Percentiles rank a stretch among this genome's conserved stretches.
These are phyloP conservation scores for Macquaria australasica DNA, from an alignment of 2,113 vertebrate genomes.

Conservation along the genomic window DNA sequence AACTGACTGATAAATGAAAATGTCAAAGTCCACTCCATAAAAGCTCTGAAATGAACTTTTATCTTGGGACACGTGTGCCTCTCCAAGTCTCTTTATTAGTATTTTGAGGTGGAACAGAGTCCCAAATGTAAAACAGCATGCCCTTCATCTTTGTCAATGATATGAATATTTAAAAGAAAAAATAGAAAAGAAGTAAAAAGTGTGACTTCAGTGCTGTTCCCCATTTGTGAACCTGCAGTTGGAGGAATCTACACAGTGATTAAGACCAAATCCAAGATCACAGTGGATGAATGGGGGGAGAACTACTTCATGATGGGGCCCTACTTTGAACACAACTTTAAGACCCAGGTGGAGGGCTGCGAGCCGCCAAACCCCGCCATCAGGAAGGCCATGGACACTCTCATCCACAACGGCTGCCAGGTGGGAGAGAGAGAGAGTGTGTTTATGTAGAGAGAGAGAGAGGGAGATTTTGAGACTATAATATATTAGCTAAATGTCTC, in stretches of 20 bases:
- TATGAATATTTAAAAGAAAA: neutral
- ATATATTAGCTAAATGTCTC: neutral
- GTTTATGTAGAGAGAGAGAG: neutral
- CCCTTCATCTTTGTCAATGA: neutral
- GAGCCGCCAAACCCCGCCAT: conserved; percentile 86
- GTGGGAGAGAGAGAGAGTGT: conserved; percentile 71
- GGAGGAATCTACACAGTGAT: conserved; percentile 99
- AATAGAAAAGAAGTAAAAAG: neutral
- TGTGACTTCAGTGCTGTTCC: neutral
- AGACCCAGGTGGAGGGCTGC: conserved; percentile 94
- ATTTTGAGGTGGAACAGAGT: neutral
- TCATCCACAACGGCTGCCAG: conserved; percentile 92
- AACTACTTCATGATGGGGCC: conserved; percentile 96
- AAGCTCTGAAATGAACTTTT: neutral
- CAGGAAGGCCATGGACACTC: conserved; percentile 88
- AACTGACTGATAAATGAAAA: neutral
- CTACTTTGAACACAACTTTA: conserved; percentile 95
- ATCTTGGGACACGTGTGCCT: neutral
- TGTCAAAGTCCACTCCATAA: neutral
- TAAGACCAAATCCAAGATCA: conserved; percentile 97
- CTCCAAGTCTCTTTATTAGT: neutral
- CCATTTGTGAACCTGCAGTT: conserved; percentile 81
- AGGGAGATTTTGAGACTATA: too few species aligned
- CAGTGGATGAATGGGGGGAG: conserved; percentile 95
- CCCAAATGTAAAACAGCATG: neutral